Evolutionary conservation across 2,888 invertebrate genomes (phyloP), one percentile per base, ranked within the genome.

Genomic region (Calephelis perditalis): DNA sequence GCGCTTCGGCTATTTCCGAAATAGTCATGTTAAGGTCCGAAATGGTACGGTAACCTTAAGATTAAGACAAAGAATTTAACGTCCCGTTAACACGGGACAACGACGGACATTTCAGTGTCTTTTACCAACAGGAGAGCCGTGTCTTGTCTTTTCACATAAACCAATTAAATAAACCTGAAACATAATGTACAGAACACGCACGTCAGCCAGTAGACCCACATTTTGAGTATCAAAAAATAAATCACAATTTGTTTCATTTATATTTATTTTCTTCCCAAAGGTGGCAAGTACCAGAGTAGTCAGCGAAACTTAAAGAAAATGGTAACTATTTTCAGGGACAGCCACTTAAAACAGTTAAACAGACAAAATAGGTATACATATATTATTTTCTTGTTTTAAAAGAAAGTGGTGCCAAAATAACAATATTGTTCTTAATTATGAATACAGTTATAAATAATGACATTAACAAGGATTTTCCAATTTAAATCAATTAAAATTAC

Each of bases 321-420:
- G 89, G 89, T 90, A 90, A 90, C 89, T 90, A 87, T 86, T 86
- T 78, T 82, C 86, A 87, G 89, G 89, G 89, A 88, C 80, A 80
- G 79, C 73, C 81, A 85, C 82, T 77, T 79, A 79, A 81, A 77
- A 67, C 64, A 56, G 55, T 9, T 52, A 35, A 52, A 26, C 10
- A 1, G 35, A 11, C 49, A 35, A 26, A 52, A 26, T 49, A 26
- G 9, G 7, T 47, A 49, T 58, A n/a, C n/a, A n/a, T n/a, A 44
- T 44, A 49, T 5, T 11, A 36, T 46, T 73, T 40, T 46, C 58
- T 56, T 43, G 15, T 47, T 40, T 52, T 58, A 60, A 63, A 62
- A 54, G 57, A 63, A 62, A 54, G 57, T 49, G 54, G 61, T 57
- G 58, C 58, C 58, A 43, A 52, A 40, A 57, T 57, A 40, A 12